Evolutionary conservation across 2,888 invertebrate genomes (phyloP).

Genomic region (Charanyca ferruginea): DNA sequence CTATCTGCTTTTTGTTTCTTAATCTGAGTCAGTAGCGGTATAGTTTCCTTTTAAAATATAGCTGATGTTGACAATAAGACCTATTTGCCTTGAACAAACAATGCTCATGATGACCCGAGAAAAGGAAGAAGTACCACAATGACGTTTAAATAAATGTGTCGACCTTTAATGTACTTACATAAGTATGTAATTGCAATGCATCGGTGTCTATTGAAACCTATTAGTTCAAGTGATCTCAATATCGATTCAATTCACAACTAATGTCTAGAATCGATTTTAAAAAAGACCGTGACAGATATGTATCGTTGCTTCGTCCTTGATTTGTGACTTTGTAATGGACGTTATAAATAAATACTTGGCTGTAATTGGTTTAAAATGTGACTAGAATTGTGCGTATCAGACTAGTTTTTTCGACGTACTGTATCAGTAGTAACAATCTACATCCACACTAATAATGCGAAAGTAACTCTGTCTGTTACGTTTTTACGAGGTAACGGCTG

Average conservation of each 20-base stretch:
- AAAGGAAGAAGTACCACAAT: not conserved
- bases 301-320: slow-evolving; percentile 60
- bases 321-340: slow-evolving; percentile 2
- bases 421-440: too few species aligned
- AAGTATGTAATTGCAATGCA: slow-evolving; percentile 45
- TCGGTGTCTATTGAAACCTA: slow-evolving; percentile 72
- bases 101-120: not conserved
- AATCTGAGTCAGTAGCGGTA: too few species aligned
- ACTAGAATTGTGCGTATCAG: not conserved
- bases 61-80: too few species aligned
- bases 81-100: not conserved
- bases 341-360: slow-evolving; percentile 22
- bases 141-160: slow-evolving; percentile 4
- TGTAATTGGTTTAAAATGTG: not conserved
- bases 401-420: too few species aligned
- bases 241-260: slow-evolving; percentile 69
- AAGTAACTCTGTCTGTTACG: too few species aligned
- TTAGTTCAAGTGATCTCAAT: slow-evolving; percentile 80
- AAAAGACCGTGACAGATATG: slow-evolving; percentile 59
- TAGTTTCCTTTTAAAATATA: too few species aligned
- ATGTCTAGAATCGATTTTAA: slow-evolving; percentile 63
- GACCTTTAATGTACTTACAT: slow-evolving; percentile 6
- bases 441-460: too few species aligned
- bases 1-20: too few species aligned
- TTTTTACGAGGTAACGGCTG: too few species aligned